Conservation (phyloP, 2,113 vertebrate genomes). For the Barnardius zonarius region DNA sequence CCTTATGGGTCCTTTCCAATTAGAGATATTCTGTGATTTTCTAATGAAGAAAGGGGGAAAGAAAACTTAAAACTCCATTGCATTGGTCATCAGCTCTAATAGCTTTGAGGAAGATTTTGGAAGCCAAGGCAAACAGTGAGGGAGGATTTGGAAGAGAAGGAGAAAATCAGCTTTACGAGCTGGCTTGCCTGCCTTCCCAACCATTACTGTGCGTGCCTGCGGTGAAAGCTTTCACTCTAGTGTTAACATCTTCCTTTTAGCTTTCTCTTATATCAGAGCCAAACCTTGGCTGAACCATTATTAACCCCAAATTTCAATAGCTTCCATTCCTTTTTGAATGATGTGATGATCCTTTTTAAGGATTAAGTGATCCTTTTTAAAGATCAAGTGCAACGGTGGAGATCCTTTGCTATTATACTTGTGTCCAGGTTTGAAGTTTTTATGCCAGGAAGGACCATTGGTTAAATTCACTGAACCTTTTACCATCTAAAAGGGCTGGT, state of each 20-base stretch:
- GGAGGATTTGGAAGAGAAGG: neutral
- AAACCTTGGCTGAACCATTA: neutral
- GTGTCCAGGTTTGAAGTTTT: neutral
- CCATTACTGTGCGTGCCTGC: neutral
- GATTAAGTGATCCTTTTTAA: neutral
- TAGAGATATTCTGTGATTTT: neutral
- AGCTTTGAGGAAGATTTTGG: neutral
- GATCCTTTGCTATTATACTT: neutral
- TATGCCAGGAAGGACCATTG: neutral
- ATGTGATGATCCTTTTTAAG: neutral
- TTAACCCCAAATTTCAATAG: neutral
- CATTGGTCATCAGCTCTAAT: neutral
- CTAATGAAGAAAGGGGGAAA: accelerated
- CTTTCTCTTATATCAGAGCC: neutral
- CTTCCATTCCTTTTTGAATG: neutral
- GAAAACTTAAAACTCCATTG: neutral
- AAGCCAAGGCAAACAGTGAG: neutral
- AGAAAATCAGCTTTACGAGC: neutral
- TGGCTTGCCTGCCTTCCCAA: neutral
- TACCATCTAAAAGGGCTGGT: neutral
- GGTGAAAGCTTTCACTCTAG: neutral
- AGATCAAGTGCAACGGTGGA: neutral
- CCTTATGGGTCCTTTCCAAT: neutral
- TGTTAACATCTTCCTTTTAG: neutral
- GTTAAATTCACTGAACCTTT: neutral